Conservation (phyloP, 2,888 invertebrate genomes). For the Tortrix viridana region DNA sequence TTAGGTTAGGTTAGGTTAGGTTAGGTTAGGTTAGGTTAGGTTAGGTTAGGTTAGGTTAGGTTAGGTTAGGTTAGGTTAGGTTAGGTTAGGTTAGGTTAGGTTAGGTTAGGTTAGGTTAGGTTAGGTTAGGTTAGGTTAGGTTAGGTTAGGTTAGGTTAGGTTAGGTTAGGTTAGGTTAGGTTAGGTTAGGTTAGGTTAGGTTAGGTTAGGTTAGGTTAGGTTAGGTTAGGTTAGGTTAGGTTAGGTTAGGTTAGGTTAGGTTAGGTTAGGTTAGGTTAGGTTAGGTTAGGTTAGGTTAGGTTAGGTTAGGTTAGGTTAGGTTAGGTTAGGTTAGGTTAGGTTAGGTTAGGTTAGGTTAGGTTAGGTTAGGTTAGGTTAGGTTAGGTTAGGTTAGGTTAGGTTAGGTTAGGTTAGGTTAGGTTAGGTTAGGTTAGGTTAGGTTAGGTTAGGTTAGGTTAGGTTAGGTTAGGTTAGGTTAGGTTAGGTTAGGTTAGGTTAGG, state of each 20-base stretch:
- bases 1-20: constrained; percentile 40
- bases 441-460: constrained; percentile 21
- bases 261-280: constrained; percentile 36
- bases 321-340: constrained; percentile 34
- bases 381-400: constrained; percentile 18
- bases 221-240: constrained; percentile 39
- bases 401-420: constrained; percentile 30
- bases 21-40: constrained; percentile 39
- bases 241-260: constrained; percentile 39
- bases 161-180: constrained; percentile 36
- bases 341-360: constrained; percentile 32
- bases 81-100: constrained; percentile 21
- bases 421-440: constrained; percentile 34
- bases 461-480: constrained; percentile 29
- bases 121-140: constrained; percentile 23
- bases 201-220: constrained; percentile 36
- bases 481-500: constrained; percentile 26
- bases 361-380: constrained; percentile 27
- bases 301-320: constrained; percentile 41
- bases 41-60: constrained; percentile 31
- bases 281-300: constrained; percentile 37
- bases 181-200: constrained; percentile 39
- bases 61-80: constrained; percentile 19
- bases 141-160: constrained; percentile 28
- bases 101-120: constrained; percentile 21